Evolutionary conservation across 2,797 vertebrate species (phyloP).

Genomic region (Cyclopterus lumpus): DNA sequence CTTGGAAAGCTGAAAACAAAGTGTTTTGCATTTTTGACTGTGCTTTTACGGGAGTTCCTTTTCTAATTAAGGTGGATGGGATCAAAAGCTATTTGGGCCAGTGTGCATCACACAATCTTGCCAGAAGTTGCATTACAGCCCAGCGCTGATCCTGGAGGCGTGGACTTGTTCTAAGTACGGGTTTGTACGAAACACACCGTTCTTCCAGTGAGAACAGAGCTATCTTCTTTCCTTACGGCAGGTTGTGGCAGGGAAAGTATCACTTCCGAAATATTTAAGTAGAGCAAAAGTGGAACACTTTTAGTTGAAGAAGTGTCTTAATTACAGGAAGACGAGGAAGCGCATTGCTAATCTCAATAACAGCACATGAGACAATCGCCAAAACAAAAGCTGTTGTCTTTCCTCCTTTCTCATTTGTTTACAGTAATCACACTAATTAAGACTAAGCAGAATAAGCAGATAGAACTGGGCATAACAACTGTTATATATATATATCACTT

Average conservation of each 20-base stretch:
- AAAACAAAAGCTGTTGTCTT: neutral
- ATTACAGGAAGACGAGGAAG: slow-evolving; percentile 22
- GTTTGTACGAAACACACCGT: no score
- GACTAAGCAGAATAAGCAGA: slow-evolving; percentile 22
- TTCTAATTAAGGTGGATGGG: neutral
- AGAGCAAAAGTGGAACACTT: neutral
- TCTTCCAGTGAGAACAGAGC: neutral
- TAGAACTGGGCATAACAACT: slow-evolving; percentile 10
- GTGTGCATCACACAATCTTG: neutral
- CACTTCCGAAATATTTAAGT: slow-evolving; percentile 17
- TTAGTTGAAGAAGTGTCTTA: slow-evolving; percentile 1
- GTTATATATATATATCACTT: slow-evolving; percentile 25
- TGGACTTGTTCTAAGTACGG: neutral
- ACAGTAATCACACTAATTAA: slow-evolving; percentile 31
- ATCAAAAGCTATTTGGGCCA: neutral
- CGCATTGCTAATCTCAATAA: slow-evolving; percentile 7
- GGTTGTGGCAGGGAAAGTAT: neutral
- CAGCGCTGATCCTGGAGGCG: neutral
- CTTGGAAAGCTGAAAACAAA: no score
- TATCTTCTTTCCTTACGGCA: neutral
- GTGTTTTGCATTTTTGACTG: no score
- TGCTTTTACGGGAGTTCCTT: neutral
- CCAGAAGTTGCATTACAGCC: neutral
- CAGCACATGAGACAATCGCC: slow-evolving; percentile 12
- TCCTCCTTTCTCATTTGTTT: neutral